Evolutionary conservation across 2,113 vertebrate genomes (phyloP), one percentile per base, ranked within the genome.

Genomic region (Tachycineta bicolor): DNA sequence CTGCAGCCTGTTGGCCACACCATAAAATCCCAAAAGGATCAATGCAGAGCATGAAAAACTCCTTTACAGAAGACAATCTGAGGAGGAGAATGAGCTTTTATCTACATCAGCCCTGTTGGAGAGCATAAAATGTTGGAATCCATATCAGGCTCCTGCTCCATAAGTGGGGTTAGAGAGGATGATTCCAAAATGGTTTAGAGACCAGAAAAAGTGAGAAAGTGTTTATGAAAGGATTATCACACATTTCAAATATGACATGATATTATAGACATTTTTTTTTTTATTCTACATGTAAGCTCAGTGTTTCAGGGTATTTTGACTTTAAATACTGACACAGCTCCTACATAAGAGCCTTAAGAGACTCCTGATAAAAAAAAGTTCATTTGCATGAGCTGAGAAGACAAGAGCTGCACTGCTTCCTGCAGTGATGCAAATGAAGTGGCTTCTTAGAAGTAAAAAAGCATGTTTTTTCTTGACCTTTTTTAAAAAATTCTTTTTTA

Each of bases 381-480:
- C 8, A 90, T 88, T 91, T 94, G 71, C 88, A 75, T 68, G 59
- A 88, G 53, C 65, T 70, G 58, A 84, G 49, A 58, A 80, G 50
- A n/a, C 0, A 5, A 73, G 47, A 9, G 20, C 10, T 81, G 64
- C 20, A 23, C 29, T 65, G 29, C 50, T 71, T 80, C 75, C 75
- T 87, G 47, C 25, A 55, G 44, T 5, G 63, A 93, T 90, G 92
- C 88, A 96, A 95, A 95, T 70, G 11, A 83, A 90, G 79, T 25
- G 63, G 76, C 33, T 94, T 86, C 26, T 2, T n/a, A 77, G 63
- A 96, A 83, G 26, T 53, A 37, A 76, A 90, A 91, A 88, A 43
- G 0, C 37, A 26, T 10, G n/a, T 15, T 76, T 17, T 13, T 71
- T 24, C 75, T 64, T 52, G 44, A 37, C 13, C 29, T 79, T 25